Evolutionary conservation across 2,113 vertebrate genomes (phyloP), one percentile per base, ranked within the genome.

Genomic region (Tenrec ecaudatus): DNA sequence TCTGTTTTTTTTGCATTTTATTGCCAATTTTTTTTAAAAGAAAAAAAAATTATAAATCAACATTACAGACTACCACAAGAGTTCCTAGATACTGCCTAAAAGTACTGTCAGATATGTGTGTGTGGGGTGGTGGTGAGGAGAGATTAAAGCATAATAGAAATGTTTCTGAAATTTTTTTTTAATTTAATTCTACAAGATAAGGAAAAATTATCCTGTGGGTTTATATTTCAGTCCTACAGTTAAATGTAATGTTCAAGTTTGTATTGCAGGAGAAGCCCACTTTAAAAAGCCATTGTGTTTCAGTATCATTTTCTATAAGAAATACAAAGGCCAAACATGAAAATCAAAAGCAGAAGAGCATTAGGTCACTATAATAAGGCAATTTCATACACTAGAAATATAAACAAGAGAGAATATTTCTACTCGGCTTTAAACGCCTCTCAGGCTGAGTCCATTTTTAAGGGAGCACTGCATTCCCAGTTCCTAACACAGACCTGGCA

Each of bases 361-460:
- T 97, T 96, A 97, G 97, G 96, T 96, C 96, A 98, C 98, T 98
- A 98, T 98, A 98, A 98, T 98, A 98, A 98, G 98, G 98, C 98
- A 98, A 97, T 31, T 93, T 29, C 71, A 0, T 7, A 96, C 76
- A 33, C 57, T 1, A 64, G 43, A 89, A 88, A 87, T 93, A n/a
- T 27, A 89, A 87, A 90, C 23, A n/a, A 73, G 27, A 43, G 75
- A 43, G 53, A 53, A 9, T 38, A 62, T 43, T 53, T 83, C 68
- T 82, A 40, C 60, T 23, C 15, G n/a, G 47, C 36, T 75, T 71
- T 38, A 88, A 11, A 27, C 71, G 75, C 2, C 43, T 78, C 31
- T 27, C 7, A 6, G 25, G 38, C 27, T 23, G 38, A 14, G 14
- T 77, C 23, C 17, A n/a, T 0, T 73, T 12, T 53, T 7, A 90